Evolutionary conservation across 2,797 vertebrate genomes (phyloP).

Genomic region (Clarias fuscus): DNA sequence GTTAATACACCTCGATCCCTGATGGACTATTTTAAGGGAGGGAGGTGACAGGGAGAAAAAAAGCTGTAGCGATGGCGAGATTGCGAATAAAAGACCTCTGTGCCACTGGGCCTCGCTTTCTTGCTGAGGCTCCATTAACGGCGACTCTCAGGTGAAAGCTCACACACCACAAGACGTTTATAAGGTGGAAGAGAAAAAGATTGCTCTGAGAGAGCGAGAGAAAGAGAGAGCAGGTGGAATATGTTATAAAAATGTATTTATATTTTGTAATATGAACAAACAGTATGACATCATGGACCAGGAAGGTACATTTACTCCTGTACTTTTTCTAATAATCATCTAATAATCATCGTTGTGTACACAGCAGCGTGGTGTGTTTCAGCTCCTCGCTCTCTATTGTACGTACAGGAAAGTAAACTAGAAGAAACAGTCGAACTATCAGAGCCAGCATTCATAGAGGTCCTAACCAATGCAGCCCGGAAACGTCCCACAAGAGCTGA

Average conservation of each 20-base stretch:
- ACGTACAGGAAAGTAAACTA: not conserved
- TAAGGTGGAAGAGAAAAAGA: not conserved
- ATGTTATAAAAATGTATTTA: not conserved
- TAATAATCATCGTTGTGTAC: not conserved
- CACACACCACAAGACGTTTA: slow-evolving; percentile 46
- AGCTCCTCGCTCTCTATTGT: not conserved
- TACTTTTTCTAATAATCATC: too few relatives aligned
- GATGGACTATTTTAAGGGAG: not conserved
- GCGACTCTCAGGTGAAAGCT: slow-evolving; percentile 60
- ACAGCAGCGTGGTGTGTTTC: not conserved
- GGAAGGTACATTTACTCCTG: not conserved
- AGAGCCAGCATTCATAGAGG: too few relatives aligned
- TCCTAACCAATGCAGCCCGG: too few relatives aligned
- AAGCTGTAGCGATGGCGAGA: not conserved
- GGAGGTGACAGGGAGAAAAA: not conserved
- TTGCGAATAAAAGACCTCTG: slow-evolving; percentile 12
- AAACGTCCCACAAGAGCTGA: too few relatives aligned
- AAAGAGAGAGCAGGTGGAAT: not conserved
- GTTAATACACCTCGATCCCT: slow-evolving; percentile 14
- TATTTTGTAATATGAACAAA: not conserved
- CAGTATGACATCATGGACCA: not conserved
- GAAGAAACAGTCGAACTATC: too few relatives aligned
- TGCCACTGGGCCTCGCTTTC: slow-evolving; percentile 47
- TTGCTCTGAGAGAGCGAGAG: not conserved
- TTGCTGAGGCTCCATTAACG: slow-evolving; percentile 56